Evolutionary conservation across 1,140 invertebrate species (phyloP), one percentile per base, ranked within the genome.

Genomic region (Drosophila arawakana): DNA sequence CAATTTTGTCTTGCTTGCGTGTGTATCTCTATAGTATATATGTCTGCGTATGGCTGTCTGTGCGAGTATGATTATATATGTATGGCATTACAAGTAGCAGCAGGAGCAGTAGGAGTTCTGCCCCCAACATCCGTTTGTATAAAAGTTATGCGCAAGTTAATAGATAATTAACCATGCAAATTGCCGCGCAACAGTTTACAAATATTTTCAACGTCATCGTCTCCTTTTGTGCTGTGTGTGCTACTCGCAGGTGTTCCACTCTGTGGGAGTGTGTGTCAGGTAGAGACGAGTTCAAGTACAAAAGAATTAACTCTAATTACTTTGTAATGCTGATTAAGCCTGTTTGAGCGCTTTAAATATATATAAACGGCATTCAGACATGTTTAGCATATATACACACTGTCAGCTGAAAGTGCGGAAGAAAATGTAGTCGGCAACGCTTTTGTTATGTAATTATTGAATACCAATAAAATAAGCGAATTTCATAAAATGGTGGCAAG

Each of bases 271-370:
- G 52, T 18, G 21, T 46, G 47, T 50, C 37, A 52, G 50, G 9
- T 37, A 47, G 68, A 39, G 43, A 58, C 68, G 72, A 76, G 44
- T 72, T 80, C 70, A 73, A 74, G 83, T 69, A 88, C 83, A 86
- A 86, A 80, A 88, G 84, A 84, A 88, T 88, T 88, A 88, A 88
- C 80, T 88, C 80, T 88, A 88, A 88, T 88, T 89, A 88, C 83
- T 88, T 88, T 88, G 83, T 88, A 89, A 88, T 88, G 80, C 82
- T 83, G 83, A 86, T 86, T 88, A 86, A 86, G 83, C 80, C 80
- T 77, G 80, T 88, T 88, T 80, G 84, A 83, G 70, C 76, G 80
- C 73, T 75, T 86, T 86, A 83, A 86, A 88, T 88, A 76, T 86
- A 77, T 88, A 86, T 30, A 30, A 89, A 82, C 83, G 80, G 57